phyloP scores from a whole-genome alignment of 2,797 vertebrate genomes.

The Gambusia yucatana region DNA sequence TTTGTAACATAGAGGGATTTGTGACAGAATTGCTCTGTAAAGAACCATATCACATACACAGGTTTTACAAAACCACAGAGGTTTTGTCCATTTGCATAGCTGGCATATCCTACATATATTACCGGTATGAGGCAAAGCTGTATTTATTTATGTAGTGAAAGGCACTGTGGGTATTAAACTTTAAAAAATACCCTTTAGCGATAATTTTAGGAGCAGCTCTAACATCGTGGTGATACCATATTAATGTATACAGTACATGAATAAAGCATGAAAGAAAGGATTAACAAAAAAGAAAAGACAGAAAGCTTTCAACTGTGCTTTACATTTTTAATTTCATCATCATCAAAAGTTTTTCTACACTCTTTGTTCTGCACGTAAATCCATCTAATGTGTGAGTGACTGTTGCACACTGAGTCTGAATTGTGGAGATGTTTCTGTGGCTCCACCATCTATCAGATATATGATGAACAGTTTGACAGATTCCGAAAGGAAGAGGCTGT shows the following conservation, averaged over 20 bases:
- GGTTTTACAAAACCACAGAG: slow-evolving; percentile 25
- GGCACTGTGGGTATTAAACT: slow-evolving; percentile 8
- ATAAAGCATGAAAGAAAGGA: not conserved
- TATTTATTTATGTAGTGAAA: slow-evolving; percentile 12
- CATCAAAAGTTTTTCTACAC: not conserved
- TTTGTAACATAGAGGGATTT: slow-evolving; percentile 33
- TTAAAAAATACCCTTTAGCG: slow-evolving; percentile 32
- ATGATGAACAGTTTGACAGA: not conserved
- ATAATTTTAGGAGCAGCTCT: not conserved
- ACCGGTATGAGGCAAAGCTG: slow-evolving; percentile 9
- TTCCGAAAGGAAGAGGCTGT: not conserved
- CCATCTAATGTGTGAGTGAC: not conserved
- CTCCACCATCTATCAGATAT: not conserved
- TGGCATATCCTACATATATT: slow-evolving; percentile 33
- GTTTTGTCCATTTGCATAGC: slow-evolving; percentile 22
- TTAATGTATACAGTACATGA: not conserved
- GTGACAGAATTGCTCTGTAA: slow-evolving; percentile 29
- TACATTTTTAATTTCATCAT: not conserved
- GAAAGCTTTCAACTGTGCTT: not conserved
- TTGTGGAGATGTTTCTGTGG: not conserved
- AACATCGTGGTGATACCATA: not conserved
- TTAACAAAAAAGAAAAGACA: not conserved
- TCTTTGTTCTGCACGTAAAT: not conserved
- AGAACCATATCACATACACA: slow-evolving; percentile 29
- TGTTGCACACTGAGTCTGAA: not conserved